These are phyloP conservation scores for Myripristis murdjan DNA, from an alignment of 2,797 vertebrate genomes.

Conservation along the genomic window DNA sequence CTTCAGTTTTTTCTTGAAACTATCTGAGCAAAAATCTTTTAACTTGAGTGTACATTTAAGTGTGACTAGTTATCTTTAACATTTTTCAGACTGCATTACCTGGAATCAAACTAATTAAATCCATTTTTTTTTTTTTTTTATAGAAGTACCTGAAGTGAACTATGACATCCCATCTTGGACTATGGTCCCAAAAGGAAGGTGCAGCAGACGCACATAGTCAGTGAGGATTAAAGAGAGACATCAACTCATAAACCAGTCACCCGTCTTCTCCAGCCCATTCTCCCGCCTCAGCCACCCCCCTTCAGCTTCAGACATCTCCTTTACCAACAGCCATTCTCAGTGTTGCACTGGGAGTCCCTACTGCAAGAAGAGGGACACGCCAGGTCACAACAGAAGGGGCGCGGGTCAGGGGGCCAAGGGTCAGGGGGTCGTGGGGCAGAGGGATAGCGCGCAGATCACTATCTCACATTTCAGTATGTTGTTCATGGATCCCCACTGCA, in stretches of 20 bases:
- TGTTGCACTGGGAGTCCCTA: constrained; percentile 35
- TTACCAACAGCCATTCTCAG: constrained; percentile 11
- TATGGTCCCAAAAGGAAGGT: constrained; percentile 83
- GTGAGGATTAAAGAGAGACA: constrained; percentile 81
- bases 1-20: neutral
- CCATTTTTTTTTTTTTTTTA: constrained; percentile 58
- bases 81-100: neutral
- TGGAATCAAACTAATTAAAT: constrained; percentile 16
- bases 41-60: neutral
- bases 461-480: constrained; percentile 95
- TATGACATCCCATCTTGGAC: constrained; percentile 78
- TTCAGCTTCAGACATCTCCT: constrained; percentile 20
- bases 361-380: constrained; percentile 71
- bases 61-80: neutral
- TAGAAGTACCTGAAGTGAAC: constrained; percentile 81
- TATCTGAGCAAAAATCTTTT: neutral
- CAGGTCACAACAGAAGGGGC: constrained; percentile 73
- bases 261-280: constrained; percentile 63
- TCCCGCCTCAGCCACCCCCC: constrained; percentile 66
- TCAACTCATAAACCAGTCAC: constrained; percentile 69
- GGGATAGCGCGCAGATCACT: constrained; percentile 81
- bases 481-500: constrained; percentile 92
- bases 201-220: constrained; percentile 44
- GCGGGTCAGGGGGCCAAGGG: constrained; percentile 84
- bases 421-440: constrained; percentile 78